Evolutionary conservation across 2,797 vertebrate genomes (phyloP), one percentile per base, ranked within the genome.

Genomic region (Myotis vivesi): DNA sequence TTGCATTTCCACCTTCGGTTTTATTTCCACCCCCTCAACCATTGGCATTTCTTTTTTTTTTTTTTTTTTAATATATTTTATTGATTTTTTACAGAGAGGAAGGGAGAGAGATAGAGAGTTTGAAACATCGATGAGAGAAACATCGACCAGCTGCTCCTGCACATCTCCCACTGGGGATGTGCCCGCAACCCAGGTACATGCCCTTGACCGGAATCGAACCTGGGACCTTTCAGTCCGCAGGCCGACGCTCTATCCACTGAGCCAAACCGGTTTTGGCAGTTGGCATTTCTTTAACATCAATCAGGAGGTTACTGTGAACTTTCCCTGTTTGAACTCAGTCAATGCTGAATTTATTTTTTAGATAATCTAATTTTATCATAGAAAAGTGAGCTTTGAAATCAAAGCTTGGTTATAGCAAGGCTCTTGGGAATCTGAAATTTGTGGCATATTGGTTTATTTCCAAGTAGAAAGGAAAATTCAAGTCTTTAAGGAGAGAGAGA

Each of bases 331-430:
- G 83, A 91, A 89, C 38, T 91, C 51, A 66, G 81, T 79, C 5
- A 25, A 80, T 53, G 59, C 41, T 33, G 23, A 94, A 89, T 87
- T 89, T 92, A 87, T 93, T 91, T 97, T 88, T 62, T 46, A 69
- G n/a, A 19, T 87, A 86, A 41, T 92, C 77, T 91, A 92, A 93
- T 90, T 91, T 64, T 93, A 87, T 90, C 30, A 93, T 73, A 33
- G 93, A 84, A 86, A 87, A 23, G 22, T 82, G 8, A 72, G 22
- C 16, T 94, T 28, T 92, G 71, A 92, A 95, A 95, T 94, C 75
- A 92, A 89, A 94, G 25, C 19, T 59, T 8, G 38, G n/a, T 88
- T 92, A 51, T 73, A 85, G 22, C 28, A 53, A 22, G 23, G 73
- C 62, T 92, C 22, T 51, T 77, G 79, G 36, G 55, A 76, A 66